A percentile compares a stretch with the other conserved stretches of the same genome.
Conservation (phyloP, 2,888 invertebrate species). For the Tineola bisselliella region DNA sequence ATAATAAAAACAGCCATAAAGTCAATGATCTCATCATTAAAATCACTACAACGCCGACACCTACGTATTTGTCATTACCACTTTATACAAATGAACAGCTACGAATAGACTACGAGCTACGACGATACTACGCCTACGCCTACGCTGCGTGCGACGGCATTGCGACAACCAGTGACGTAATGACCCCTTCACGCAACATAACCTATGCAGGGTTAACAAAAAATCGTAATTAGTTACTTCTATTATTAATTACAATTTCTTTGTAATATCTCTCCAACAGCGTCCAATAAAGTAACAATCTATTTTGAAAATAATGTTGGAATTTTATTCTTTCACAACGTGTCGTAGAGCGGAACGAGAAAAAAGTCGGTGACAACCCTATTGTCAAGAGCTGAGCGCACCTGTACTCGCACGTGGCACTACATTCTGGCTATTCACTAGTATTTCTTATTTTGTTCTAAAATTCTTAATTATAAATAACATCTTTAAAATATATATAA, state of each 20-base stretch:
- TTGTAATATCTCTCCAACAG: too few species aligned
- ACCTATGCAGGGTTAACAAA: slow-evolving; percentile 8
- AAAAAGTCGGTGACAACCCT: not conserved
- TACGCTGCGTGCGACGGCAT: slow-evolving; percentile 25
- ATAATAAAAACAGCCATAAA: not conserved
- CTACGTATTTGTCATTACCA: not conserved
- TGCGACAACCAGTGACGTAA: slow-evolving; percentile 49
- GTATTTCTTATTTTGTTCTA: not conserved
- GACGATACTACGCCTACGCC: slow-evolving; percentile 10
- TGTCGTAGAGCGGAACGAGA: not conserved
- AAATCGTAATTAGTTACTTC: not conserved
- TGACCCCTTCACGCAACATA: slow-evolving; percentile 13
- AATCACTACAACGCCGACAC: not conserved
- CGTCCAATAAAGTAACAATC: too few species aligned
- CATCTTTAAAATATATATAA: too few species aligned
- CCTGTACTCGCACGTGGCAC: not conserved
- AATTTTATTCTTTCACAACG: not conserved
- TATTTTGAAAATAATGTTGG: not conserved
- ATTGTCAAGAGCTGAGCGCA: not conserved
- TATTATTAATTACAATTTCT: too few species aligned
- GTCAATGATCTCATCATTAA: not conserved
- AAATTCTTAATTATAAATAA: not conserved
- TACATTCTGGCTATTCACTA: not conserved
- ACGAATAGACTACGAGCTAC: slow-evolving; percentile 2
- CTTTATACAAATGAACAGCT: not conserved